Evolutionary conservation across 2,888 invertebrate genomes (phyloP).

Genomic region (Melanargia galathea): DNA sequence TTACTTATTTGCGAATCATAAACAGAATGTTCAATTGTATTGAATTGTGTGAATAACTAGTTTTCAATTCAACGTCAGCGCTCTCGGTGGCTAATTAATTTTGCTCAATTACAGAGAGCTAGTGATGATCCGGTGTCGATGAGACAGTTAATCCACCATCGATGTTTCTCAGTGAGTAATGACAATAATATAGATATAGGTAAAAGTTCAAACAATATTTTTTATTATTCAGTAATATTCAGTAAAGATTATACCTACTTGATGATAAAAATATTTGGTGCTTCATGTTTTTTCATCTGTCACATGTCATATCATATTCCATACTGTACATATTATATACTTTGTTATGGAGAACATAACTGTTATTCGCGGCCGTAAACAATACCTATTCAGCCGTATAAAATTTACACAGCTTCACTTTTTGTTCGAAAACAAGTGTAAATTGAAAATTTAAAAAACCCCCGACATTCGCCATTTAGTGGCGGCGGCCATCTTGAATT

Average conservation of each 20-base stretch:
- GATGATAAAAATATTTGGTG: no score
- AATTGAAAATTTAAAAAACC: no score
- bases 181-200: no score
- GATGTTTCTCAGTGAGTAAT: not conserved
- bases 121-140: slow-evolving; percentile 45
- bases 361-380: slow-evolving; percentile 16
- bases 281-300: not conserved
- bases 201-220: no score
- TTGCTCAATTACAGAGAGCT: slow-evolving; percentile 45
- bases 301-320: not conserved
- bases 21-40: no score
- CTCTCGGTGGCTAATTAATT: slow-evolving; percentile 50
- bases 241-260: no score
- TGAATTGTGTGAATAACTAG: slow-evolving; percentile 39
- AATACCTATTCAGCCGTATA: slow-evolving; percentile 5
- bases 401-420: not conserved
- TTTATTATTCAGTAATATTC: no score
- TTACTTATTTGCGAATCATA: no score
- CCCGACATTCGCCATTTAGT: no score
- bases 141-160: slow-evolving; percentile 3
- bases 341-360: not conserved
- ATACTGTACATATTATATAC: not conserved
- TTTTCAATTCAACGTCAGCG: slow-evolving; percentile 41
- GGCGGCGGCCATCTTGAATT: no score
- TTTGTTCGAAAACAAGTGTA: no score